phyloP scores from a whole-genome alignment of 2,113 vertebrate species.

The Pedetes capensis region DNA sequence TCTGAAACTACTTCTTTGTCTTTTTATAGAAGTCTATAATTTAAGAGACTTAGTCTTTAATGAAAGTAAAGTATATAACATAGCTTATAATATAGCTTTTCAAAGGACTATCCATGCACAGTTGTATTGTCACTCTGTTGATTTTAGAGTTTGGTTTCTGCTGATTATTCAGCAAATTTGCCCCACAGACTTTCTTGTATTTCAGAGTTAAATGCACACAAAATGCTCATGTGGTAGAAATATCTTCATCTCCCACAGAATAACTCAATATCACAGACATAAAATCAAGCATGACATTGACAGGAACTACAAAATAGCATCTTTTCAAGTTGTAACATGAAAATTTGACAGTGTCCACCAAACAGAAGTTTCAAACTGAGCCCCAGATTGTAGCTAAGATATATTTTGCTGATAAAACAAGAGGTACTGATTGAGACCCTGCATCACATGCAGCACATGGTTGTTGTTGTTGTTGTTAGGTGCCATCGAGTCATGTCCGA shows the following conservation, averaged over 20 bases:
- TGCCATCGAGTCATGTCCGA: no score
- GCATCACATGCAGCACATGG: no score
- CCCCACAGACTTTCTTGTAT: not conserved
- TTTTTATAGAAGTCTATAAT: not conserved
- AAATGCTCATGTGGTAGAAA: not conserved
- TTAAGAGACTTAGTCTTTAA: not conserved
- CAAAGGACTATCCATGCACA: not conserved
- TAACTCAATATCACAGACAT: not conserved
- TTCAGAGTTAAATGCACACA: not conserved
- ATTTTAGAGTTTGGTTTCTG: not conserved
- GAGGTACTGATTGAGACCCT: not conserved
- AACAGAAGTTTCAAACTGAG: not conserved
- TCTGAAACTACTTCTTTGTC: not conserved
- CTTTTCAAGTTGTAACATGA: not conserved
- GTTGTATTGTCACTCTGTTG: not conserved
- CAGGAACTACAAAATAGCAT: not conserved
- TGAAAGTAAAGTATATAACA: not conserved
- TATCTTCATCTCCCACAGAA: not conserved
- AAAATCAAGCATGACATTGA: not conserved
- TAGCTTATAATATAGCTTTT: not conserved
- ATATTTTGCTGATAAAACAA: not conserved
- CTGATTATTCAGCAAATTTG: not conserved
- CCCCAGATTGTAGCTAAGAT: not conserved
- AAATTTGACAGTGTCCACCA: not conserved
- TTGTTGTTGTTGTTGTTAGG: no score